Percentiles rank a stretch among this genome's conserved stretches.
Evolutionary conservation across 2,888 invertebrate species (phyloP).

Genomic region (Pristionchus japonicus): DNA sequence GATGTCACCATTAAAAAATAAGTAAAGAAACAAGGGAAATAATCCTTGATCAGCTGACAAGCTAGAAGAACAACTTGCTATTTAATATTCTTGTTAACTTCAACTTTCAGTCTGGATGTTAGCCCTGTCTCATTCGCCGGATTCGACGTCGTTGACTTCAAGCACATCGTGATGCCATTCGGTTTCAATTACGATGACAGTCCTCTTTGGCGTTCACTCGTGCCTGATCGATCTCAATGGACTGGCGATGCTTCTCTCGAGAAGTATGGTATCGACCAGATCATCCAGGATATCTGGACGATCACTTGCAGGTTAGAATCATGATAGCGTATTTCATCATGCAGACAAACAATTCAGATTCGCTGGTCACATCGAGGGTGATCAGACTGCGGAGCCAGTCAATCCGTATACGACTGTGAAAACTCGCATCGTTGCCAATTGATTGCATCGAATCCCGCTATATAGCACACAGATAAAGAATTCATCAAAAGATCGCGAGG

Average conservation of each 20-base stretch:
- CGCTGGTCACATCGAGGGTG: neutral
- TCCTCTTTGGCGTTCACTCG: neutral
- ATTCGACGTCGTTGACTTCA: neutral
- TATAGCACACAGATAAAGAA: too few species aligned
- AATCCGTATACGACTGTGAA: neutral
- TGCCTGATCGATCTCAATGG: neutral
- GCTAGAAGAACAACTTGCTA: too few species aligned
- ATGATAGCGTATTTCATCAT: neutral
- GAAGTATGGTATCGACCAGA: neutral
- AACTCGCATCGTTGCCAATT: neutral
- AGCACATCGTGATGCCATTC: slow-evolving; percentile 24
- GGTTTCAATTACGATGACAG: slow-evolving; percentile 20
- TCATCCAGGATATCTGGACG: neutral
- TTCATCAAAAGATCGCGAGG: too few species aligned
- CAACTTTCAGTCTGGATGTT: too few species aligned
- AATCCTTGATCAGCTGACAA: too few species aligned
- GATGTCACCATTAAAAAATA: too few species aligned
- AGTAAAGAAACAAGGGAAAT: too few species aligned
- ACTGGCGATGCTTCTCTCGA: neutral
- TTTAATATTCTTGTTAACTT: too few species aligned
- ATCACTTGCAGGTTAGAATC: neutral
- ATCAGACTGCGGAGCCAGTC: neutral
- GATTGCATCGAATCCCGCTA: neutral
- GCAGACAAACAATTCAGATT: neutral
- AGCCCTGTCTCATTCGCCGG: neutral